phyloP scores from a whole-genome alignment of 2,113 vertebrate species.

The Sisor rabdophorus region DNA sequence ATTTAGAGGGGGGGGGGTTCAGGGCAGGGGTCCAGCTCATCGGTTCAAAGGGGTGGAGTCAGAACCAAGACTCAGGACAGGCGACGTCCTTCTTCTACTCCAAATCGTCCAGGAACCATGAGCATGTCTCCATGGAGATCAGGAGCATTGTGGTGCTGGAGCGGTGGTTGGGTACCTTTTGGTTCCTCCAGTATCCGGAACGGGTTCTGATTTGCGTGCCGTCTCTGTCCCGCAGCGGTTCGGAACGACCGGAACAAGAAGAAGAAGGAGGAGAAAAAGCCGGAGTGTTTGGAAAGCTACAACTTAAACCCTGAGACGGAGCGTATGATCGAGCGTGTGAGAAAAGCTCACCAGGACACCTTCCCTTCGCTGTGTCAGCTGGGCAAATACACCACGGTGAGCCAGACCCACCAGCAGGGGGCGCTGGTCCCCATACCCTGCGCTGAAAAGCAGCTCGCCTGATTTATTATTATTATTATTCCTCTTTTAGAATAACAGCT shows the following conservation, averaged over 20 bases:
- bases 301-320: conserved; percentile 84
- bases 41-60: too few relatives aligned
- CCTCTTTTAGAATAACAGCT: conserved; percentile 62
- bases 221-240: conserved; percentile 54
- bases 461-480: neutral
- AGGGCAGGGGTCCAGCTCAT: too few relatives aligned
- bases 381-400: conserved; percentile 72
- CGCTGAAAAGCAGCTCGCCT: neutral
- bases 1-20: too few relatives aligned
- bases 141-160: too few relatives aligned
- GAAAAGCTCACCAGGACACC: conserved; percentile 88
- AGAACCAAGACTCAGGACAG: too few relatives aligned
- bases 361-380: conserved; percentile 80
- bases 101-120: too few relatives aligned
- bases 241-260: conserved; percentile 70
- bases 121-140: too few relatives aligned
- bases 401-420: neutral
- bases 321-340: conserved; percentile 87
- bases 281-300: conserved; percentile 71
- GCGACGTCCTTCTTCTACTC: too few relatives aligned
- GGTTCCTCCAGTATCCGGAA: too few relatives aligned
- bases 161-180: too few relatives aligned
- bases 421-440: neutral
- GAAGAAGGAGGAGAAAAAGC: conserved; percentile 69
- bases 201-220: neutral